Conservation (phyloP, 2,888 invertebrate genomes). For the Drosophila limbata region DNA sequence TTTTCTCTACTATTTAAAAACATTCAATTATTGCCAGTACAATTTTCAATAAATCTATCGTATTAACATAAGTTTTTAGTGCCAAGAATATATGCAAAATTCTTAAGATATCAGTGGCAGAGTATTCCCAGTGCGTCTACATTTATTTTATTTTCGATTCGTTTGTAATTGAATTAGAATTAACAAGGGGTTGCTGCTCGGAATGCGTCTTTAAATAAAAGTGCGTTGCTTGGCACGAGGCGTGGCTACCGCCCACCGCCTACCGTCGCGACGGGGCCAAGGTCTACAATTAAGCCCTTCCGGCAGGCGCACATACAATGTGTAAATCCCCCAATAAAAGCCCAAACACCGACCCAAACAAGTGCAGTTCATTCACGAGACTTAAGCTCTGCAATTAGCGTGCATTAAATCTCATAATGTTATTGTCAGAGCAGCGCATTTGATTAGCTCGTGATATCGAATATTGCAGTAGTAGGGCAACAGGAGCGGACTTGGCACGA, state of each 20-base stretch:
- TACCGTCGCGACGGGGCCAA: constrained; percentile 3
- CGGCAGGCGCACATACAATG: constrained; percentile 43
- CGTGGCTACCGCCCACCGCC: background rate
- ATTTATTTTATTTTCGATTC: constrained; percentile 5
- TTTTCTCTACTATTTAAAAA: too few relatives aligned
- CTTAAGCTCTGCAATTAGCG: constrained; percentile 64
- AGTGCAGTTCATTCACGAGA: constrained; percentile 15
- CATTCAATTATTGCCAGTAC: too few relatives aligned
- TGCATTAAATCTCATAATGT: constrained; percentile 79
- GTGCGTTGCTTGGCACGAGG: constrained; percentile 61
- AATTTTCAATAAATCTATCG: too few relatives aligned
- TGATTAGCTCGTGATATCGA: constrained; percentile 69
- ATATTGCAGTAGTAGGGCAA: constrained; percentile 7
- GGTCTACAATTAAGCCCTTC: constrained; percentile 57
- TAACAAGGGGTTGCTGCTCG: constrained; percentile 35
- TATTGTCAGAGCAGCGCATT: constrained; percentile 57
- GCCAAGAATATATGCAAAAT: too few relatives aligned
- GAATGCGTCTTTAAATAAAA: constrained; percentile 55
- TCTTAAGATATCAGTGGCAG: too few relatives aligned
- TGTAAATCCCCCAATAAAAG: constrained; percentile 12
- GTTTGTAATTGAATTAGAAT: constrained; percentile 71
- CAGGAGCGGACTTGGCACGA: constrained; percentile 16
- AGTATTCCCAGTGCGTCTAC: background rate
- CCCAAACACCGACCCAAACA: background rate
- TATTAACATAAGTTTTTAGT: too few relatives aligned